Evolutionary conservation across 1,140 invertebrate genomes (phyloP).

Genomic region (Drosophila sproati): DNA sequence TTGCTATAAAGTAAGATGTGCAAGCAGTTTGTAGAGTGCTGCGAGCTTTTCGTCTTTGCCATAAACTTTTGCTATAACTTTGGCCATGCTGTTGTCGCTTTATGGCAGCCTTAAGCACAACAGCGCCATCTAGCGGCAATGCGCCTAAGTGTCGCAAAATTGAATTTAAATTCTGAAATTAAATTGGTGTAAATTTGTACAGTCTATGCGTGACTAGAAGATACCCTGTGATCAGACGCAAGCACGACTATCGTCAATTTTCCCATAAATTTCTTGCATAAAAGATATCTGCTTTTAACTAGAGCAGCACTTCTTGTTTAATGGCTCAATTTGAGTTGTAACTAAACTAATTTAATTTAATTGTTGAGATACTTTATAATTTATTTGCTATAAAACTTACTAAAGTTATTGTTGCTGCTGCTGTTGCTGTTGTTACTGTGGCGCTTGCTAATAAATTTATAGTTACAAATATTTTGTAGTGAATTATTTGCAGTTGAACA

Average conservation of each 20-base stretch:
- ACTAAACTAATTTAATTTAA: too few species aligned
- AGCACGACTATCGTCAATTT: not conserved
- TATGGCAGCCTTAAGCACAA: not conserved
- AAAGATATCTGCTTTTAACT: too few species aligned
- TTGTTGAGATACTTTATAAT: not conserved
- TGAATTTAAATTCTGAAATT: too few species aligned
- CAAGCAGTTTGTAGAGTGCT: not conserved
- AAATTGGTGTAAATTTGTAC: too few species aligned
- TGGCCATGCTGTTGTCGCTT: too few species aligned
- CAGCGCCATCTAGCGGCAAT: not conserved
- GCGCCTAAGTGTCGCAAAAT: not conserved
- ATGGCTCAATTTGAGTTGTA: too few species aligned
- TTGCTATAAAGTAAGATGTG: not conserved
- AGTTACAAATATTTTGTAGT: slow-evolving; percentile 49
- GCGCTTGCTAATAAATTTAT: slow-evolving; percentile 41
- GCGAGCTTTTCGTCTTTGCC: not conserved
- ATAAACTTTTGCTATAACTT: not conserved
- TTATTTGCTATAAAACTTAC: not conserved
- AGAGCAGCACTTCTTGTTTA: too few species aligned
- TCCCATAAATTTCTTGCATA: too few species aligned
- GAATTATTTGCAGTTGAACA: slow-evolving; percentile 48
- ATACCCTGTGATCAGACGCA: not conserved
- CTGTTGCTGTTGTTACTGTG: slow-evolving; percentile 43
- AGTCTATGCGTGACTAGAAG: not conserved
- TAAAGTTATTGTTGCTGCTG: slow-evolving; percentile 11